Evolutionary conservation across 2,797 vertebrate species (phyloP), one percentile per base, ranked within the genome.

Genomic region (Petrocephalus sullivani): DNA sequence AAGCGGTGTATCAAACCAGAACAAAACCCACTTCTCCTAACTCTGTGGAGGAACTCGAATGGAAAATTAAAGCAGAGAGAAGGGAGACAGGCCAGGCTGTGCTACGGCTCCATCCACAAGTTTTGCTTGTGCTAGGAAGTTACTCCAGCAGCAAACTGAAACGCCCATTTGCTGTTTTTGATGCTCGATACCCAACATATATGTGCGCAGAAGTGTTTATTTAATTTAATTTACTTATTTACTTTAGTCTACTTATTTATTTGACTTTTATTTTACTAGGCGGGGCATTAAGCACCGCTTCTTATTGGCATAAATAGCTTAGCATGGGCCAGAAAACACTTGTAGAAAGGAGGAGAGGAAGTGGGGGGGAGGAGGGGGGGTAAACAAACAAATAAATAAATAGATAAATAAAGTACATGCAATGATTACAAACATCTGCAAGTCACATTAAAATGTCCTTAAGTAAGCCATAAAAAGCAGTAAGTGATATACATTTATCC

Each of bases 1-100:
- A 96, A 95, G 95, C 95, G 94, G 95, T 95, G 95, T 96, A 96
- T 96, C 96, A 96, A 96, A 96, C 96, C 96, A 96, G 95, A 96
- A 96, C 96, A 96, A 96, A 96, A 96, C 95, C 96, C 95, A 95
- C 96, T 95, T 96, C 95, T 95, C 93, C 95, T 94, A 95, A 96
- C 95, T 95, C 94, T 95, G 94, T 94, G 95, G 94, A 95, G 95
- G 95, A 96, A 96, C 95, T 96, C 95, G 94, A 94, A 96, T 95
- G 95, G 96, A 96, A 96, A 96, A 96, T 96, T 95, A 96, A 96
- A 96, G 95, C 94, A 93, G 92, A 94, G 92, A 93, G 75, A 54
- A 86, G 84, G 95, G 94, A 94, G 94, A 94, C 93, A 92, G 94
- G 94, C 93, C 93, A 95, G 94, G 92, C 94, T 94, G 90, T 94